Conservation (phyloP, 2,113 vertebrate genomes). For the Todiramphus chloris region DNA sequence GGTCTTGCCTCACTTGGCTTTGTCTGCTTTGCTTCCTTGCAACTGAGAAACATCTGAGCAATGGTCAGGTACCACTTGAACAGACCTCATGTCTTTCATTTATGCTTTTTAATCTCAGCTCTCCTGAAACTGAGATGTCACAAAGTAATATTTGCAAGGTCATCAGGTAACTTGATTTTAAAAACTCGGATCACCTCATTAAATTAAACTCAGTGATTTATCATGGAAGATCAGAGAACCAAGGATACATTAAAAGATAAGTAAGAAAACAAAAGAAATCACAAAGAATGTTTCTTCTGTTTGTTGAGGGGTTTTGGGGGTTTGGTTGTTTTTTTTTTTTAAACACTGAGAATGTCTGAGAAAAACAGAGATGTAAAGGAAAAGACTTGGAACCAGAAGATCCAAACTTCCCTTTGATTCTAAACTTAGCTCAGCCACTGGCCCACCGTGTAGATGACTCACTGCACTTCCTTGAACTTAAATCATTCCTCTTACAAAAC, state of each 20-base stretch:
- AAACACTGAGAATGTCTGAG: background rate
- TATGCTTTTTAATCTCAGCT: background rate
- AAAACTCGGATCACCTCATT: background rate
- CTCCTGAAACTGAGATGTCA: background rate
- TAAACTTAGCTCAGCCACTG: slow-evolving; percentile 80
- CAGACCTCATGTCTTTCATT: background rate
- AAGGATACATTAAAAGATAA: background rate
- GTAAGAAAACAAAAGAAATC: background rate
- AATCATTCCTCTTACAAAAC: slow-evolving; percentile 81
- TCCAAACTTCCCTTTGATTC: slow-evolving; percentile 67
- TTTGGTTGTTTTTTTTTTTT: background rate
- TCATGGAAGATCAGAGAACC: background rate
- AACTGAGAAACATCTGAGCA: rapidly evolving
- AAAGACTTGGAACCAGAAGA: slow-evolving; percentile 64
- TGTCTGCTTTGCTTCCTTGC: background rate
- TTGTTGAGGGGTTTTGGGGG: background rate
- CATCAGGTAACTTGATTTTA: background rate
- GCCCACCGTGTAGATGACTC: slow-evolving; percentile 79
- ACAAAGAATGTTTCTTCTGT: background rate
- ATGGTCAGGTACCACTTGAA: background rate
- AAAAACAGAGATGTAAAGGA: slow-evolving; percentile 53
- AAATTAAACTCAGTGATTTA: background rate
- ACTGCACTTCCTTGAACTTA: slow-evolving; percentile 79
- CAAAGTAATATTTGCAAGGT: background rate
- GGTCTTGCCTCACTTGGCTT: rapidly evolving